Evolutionary conservation across 2,888 invertebrate species (phyloP), one percentile per base, ranked within the genome.

Genomic region (Omphaloscelis lunosa): DNA sequence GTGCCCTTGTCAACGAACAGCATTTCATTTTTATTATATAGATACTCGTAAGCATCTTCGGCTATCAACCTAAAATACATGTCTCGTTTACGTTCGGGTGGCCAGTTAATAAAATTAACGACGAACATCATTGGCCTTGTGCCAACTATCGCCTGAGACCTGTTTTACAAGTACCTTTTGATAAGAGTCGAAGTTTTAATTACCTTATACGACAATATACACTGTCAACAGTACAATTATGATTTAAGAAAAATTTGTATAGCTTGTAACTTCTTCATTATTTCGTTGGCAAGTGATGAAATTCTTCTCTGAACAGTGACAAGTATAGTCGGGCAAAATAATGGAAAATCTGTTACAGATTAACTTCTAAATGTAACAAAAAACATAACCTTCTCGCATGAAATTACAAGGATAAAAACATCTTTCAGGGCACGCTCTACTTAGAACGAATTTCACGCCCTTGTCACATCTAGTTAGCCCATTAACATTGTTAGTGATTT

Each of bases 391-490:
- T 75, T 79, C 58, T 71, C 73, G 51, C 68, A 80, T 79, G 71
- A 77, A 77, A 65, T 79, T 71, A 84, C 80, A 85, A 85, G 77
- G 82, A 69, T 68, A 56, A 15, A 58, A 69, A 75, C 39, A 41
- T 69, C 11, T 72, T 61, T n/a, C 66, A 70, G 76, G 74, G 79
- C 77, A 87, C 90, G 91, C 88, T 91, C 89, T 79, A 87, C 67
- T 87, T 90, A 82, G 23, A 77, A 79, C 71, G 3, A 77, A 90
- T 90, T 90, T 86, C 86, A 90, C 89, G 90, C 88, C 89, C 88
- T 91, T 89, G 91, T 87, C 91, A 66, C 88, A 86, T 93, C 93
- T 79, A 92, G 91, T 86, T 83, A 83, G 74, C 82, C 79, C 67
- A 81, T 88, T 87, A 83, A 72, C 83, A 41, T 73, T 72, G 84